Percentiles rank a stretch among this genome's conserved stretches.
phyloP scores from a whole-genome alignment of 2,888 invertebrate genomes.

The Agrochola lychnidis region DNA sequence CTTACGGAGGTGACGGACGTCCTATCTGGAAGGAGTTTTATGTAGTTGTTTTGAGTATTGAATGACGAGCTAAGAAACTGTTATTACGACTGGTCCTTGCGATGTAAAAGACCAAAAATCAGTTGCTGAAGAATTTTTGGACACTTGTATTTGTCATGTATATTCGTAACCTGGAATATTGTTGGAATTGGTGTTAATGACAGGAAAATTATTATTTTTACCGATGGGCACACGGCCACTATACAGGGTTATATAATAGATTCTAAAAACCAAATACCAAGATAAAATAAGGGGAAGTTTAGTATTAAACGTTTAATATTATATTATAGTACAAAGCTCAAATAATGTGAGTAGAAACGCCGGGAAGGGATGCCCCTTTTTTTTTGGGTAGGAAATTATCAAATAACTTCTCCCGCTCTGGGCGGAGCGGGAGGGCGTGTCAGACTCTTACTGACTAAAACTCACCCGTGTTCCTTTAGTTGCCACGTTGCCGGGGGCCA shows the following conservation, averaged over 20 bases:
- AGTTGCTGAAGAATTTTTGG: not conserved
- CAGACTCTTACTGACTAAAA: too few species aligned
- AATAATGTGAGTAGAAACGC: not conserved
- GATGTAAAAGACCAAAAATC: too few species aligned
- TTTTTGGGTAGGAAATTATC: too few species aligned
- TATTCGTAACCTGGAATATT: not conserved
- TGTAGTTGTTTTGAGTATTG: conserved; percentile 2
- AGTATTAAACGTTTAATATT: too few species aligned
- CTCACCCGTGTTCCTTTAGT: too few species aligned
- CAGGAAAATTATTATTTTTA: not conserved
- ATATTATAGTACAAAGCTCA: not conserved
- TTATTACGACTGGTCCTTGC: not conserved
- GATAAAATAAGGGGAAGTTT: not conserved
- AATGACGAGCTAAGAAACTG: not conserved
- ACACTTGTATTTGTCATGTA: not conserved
- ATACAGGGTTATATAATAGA: not conserved
- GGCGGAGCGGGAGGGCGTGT: too few species aligned
- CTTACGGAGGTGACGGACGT: conserved; percentile 20
- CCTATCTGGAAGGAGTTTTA: conserved; percentile 10
- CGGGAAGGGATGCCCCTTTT: too few species aligned
- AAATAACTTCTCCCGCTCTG: too few species aligned
- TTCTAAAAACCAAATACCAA: not conserved
- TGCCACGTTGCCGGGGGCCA: too few species aligned
- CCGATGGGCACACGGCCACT: not conserved
- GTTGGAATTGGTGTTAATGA: not conserved